Evolutionary conservation across 1,140 invertebrate species (phyloP).

Genomic region (Bactericera cockerelli): DNA sequence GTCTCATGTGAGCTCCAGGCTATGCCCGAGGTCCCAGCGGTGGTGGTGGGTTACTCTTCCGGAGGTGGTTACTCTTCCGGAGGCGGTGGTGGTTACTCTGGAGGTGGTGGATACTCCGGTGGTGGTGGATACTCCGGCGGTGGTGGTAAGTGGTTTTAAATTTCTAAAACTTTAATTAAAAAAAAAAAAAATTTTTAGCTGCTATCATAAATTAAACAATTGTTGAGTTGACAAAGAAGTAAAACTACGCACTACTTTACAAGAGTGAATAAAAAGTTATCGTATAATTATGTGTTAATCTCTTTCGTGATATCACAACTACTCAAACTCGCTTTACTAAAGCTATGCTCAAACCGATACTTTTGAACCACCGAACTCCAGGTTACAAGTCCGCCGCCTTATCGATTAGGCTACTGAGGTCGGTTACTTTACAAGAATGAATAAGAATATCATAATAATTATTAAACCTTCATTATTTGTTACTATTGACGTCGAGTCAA

Average conservation of each 20-base stretch:
- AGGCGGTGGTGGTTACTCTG: slow-evolving; percentile 26
- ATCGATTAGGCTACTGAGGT: no score
- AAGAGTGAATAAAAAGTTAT: neutral
- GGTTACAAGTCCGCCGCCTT: no score
- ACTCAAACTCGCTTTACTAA: no score
- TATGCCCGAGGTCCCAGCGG: slow-evolving; percentile 37
- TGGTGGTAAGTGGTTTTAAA: neutral
- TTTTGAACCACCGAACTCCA: no score
- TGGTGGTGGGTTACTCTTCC: slow-evolving; percentile 16
- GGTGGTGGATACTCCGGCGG: slow-evolving; percentile 37
- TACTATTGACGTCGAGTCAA: no score
- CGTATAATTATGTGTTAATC: no score
- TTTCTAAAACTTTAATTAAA: neutral
- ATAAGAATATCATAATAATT: no score
- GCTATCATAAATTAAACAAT: slow-evolving; percentile 13
- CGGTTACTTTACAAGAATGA: no score
- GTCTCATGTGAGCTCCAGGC: slow-evolving; percentile 22
- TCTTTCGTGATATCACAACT: no score
- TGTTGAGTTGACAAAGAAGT: neutral
- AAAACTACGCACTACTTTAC: neutral
- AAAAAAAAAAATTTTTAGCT: neutral
- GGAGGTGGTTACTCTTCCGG: slow-evolving; percentile 30
- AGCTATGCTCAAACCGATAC: no score
- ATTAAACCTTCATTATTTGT: no score
- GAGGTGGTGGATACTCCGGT: slow-evolving; percentile 28